Base-by-base conservation (phyloP, 2,888 invertebrate genomes). In the Amiota minor region DNA sequence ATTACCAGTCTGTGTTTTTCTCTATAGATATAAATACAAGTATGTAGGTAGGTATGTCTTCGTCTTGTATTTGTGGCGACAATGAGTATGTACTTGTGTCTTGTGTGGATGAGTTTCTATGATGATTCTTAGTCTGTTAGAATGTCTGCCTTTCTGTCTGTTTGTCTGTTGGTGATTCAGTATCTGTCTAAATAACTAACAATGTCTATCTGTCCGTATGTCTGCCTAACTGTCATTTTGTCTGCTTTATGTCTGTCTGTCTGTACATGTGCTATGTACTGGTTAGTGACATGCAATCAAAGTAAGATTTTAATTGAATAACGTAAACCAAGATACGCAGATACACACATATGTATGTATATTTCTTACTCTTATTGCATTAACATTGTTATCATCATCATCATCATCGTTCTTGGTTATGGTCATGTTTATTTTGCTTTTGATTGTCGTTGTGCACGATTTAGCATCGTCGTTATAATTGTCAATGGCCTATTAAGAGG, bases 271-370 rank as follows among this genome's bases (percentile, higher is more conserved):
- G 6, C 9, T 53, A 53, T 53, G 83, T 80, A 80, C 84, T 35
- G 6, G 35, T 35, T 6, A 82, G 76, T 77, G 67, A 75, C 76
- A 77, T 77, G 77, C 76, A 83, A 83, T 83, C 77, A 78, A 78
- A 80, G 83, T 82, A 84, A 76, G 85, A 82, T 81, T 84, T 84
- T 84, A 84, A 84, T 84, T 84, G 84, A 85, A 84, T 84, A 82
- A 85, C 80, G 45, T 9, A 69, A 80, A 72, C 76, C 74, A 68
- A 69, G 62, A 46, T 59, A 69, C 16, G 11, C 47, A 9, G 16
- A 46, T 59, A 23, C 12, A 23, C 53, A 20, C 76, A 76, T 56
- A 53, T 62, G 56, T n/a, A n/a, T n/a, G n/a, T n/a, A n/a, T n/a
- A n/a, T 56, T 71, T 67, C 35, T 35, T 35, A 35, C 6, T 35